Conservation (phyloP, 2,888 invertebrate genomes). For the Fabriciana adippe region DNA sequence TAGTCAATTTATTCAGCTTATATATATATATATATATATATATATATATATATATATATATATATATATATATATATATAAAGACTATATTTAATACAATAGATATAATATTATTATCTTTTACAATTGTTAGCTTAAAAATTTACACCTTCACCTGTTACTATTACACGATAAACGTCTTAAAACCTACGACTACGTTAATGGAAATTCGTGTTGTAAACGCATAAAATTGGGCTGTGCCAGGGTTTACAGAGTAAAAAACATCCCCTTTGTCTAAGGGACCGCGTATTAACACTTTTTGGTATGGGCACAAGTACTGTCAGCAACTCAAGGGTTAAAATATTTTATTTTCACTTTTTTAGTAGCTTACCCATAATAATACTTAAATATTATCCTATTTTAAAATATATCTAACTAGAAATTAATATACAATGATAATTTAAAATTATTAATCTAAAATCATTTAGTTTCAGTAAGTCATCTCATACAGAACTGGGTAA, state of each 20-base stretch:
- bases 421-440: too few species aligned
- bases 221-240: conserved; percentile 54
- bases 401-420: too few species aligned
- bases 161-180: conserved; percentile 48
- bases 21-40: conserved; percentile 27
- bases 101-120: conserved; percentile 5
- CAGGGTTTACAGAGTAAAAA: conserved; percentile 47
- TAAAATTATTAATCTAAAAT: too few species aligned
- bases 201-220: conserved; percentile 57
- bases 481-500: too few species aligned
- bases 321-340: conserved; percentile 27
- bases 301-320: conserved; percentile 40
- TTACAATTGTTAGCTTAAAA: conserved; percentile 29
- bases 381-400: too few species aligned
- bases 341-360: conserved; percentile 2
- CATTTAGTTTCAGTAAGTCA: too few species aligned
- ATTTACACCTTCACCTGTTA: conserved; percentile 40
- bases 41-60: too few species aligned
- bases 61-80: too few species aligned
- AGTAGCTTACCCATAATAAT: neutral
- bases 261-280: conserved; percentile 58
- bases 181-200: conserved; percentile 46
- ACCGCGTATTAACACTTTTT: conserved; percentile 63
- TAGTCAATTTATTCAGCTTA: too few species aligned
- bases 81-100: neutral